These are phyloP conservation scores for Lemur catta DNA, from an alignment of 2,797 vertebrate genomes.

Conservation along the genomic window DNA sequence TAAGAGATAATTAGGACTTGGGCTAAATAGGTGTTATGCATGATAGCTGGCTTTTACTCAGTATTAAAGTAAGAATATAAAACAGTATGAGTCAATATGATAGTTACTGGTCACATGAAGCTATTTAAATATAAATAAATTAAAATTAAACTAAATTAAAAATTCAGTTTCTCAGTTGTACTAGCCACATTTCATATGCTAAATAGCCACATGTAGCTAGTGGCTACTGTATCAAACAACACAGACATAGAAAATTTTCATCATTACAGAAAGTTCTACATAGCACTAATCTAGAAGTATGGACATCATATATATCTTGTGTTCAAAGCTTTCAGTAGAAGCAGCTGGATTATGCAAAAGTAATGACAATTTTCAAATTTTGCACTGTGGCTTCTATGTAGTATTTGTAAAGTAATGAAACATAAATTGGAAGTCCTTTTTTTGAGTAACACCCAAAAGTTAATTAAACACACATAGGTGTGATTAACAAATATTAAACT, in stretches of 20 bases:
- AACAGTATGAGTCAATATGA: neutral
- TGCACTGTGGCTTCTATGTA: neutral
- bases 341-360: neutral
- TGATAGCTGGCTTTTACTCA: neutral
- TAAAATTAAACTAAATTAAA: constrained; percentile 2
- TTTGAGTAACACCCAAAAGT: neutral
- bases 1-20: neutral
- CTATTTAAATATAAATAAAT: constrained; percentile 7
- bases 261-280: neutral
- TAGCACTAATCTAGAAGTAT: neutral
- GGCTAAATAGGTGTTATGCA: neutral
- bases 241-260: neutral
- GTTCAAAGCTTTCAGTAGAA: neutral
- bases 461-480: neutral
- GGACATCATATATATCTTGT: neutral
- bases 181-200: neutral
- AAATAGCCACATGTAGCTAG: neutral
- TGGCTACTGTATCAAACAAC: neutral
- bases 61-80: neutral
- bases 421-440: neutral
- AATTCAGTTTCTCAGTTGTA: neutral
- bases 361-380: constrained; percentile 21
- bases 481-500: constrained; percentile 25
- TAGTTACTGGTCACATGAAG: neutral
- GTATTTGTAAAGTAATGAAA: constrained; percentile 30